Base-by-base conservation (phyloP, 2,797 vertebrate species). In the Macropodus opercularis region DNA sequence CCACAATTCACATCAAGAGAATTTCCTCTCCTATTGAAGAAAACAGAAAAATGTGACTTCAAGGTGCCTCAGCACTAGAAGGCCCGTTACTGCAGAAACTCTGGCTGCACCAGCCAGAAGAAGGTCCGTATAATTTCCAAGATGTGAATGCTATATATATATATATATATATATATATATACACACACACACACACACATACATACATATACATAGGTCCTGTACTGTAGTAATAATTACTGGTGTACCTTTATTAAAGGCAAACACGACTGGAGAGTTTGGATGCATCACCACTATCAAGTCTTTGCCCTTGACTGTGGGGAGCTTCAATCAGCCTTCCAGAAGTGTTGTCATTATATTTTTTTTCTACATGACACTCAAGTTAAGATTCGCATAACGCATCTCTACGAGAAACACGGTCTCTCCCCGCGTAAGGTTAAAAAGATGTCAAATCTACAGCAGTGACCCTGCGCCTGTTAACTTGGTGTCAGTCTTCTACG, bases 401-500 rank as follows among this genome's bases (percentile, higher is more conserved):
- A 41, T 17, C 2, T 6, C 15, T 1, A 0, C 3, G 21, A 6
- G 14, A 0, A 6, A 19, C 8, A 8, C 29, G 2, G 1, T 13
- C 2, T 17, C 8, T 18, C 6, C 6, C 23, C 7, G 2, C 0
- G 0, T 21, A 17, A 32, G 36, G 36, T 40, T 40, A 21, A 44
- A 42, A 4, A 5, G 12, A 52, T 23, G 54, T 32, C 6, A 52
- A 4, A 47, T 22, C 15, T 50, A 51, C 31, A 40, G 43, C 48
- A 63, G 39, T 56, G 57, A 72, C 52, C 60, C 70, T 65, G 72
- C 57, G 1, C 23, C 5, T 1, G 7, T 13, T 5, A 9, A 35
- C 18, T 18, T 17, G 1, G 17, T 56, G 50, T 51, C 50, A 23
- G n/a, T 5, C 8, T 13, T 5, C 11, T n/a, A 4, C 23, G 47